A percentile compares a stretch with the other conserved stretches of the same genome.
Evolutionary conservation across 2,797 vertebrate species (phyloP).

Genomic region (Pangasius krempfi): DNA sequence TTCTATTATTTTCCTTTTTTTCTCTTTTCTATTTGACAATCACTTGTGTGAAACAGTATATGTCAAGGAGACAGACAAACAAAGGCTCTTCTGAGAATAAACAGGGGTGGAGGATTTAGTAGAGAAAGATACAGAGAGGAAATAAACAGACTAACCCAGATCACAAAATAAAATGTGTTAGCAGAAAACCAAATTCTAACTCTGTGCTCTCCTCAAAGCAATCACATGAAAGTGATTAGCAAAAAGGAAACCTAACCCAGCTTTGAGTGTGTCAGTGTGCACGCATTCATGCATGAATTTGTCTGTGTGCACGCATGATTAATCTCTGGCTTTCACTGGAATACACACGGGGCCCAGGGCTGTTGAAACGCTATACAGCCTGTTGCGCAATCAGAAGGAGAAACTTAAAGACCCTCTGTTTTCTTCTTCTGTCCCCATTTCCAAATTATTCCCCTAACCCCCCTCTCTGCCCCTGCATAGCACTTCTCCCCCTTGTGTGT

Average conservation of each 20-base stretch:
- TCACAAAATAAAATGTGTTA: slow-evolving; percentile 28
- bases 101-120: slow-evolving; percentile 4
- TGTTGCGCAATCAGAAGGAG: slow-evolving; percentile 56
- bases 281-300: slow-evolving; percentile 19
- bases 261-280: slow-evolving; percentile 26
- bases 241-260: slow-evolving; percentile 50
- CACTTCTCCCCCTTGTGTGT: slow-evolving; percentile 37
- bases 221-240: slow-evolving; percentile 67
- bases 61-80: background rate
- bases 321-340: slow-evolving; percentile 51
- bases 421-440: slow-evolving; percentile 36
- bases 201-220: slow-evolving; percentile 48
- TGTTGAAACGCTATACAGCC: slow-evolving; percentile 53
- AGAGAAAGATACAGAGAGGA: background rate
- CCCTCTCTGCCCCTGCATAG: slow-evolving; percentile 56
- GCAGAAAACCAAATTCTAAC: slow-evolving; percentile 20
- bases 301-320: slow-evolving; percentile 40
- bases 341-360: slow-evolving; percentile 41
- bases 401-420: slow-evolving; percentile 48
- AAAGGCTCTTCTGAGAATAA: slow-evolving; percentile 1
- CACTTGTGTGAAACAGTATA: slow-evolving; percentile 13
- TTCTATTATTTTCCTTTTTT: background rate
- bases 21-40: slow-evolving; percentile 8
- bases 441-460: slow-evolving; percentile 43
- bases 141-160: slow-evolving; percentile 17